phyloP scores from a whole-genome alignment of 2,888 invertebrate genomes.

The Tachina lurida region DNA sequence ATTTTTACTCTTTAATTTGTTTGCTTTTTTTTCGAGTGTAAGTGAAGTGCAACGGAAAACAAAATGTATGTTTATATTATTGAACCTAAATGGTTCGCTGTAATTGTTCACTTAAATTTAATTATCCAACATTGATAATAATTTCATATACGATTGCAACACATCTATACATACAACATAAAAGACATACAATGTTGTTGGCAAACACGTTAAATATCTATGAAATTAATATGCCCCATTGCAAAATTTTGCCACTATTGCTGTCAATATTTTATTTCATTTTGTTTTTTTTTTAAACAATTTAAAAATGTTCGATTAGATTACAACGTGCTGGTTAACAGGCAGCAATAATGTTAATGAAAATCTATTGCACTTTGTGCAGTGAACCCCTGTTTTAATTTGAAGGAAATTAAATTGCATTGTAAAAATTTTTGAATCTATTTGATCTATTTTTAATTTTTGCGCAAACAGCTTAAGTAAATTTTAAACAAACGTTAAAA shows the following conservation, averaged over 20 bases:
- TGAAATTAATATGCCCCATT: conserved; percentile 17
- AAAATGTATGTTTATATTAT: conserved; percentile 33
- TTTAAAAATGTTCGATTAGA: background rate
- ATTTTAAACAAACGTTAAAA: too few species aligned
- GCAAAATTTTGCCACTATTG: background rate
- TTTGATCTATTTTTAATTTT: too few species aligned
- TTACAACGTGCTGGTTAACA: background rate
- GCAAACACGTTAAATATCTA: conserved; percentile 35
- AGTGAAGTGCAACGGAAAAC: background rate
- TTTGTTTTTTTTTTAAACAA: background rate
- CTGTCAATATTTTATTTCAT: background rate
- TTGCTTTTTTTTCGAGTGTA: conserved; percentile 40
- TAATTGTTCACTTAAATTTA: conserved; percentile 67
- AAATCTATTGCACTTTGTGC: background rate
- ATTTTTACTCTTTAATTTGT: background rate
- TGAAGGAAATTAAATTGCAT: too few species aligned
- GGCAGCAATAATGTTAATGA: background rate
- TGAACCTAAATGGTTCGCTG: conserved; percentile 58
- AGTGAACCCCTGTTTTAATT: too few species aligned
- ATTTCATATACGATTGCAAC: conserved; percentile 24
- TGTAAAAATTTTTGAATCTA: too few species aligned
- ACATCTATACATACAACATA: background rate
- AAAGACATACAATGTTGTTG: background rate
- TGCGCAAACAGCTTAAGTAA: too few species aligned
- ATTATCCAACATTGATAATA: conserved; percentile 63